Conservation (phyloP, 1,140 invertebrate genomes). For the Triops cancriformis region DNA sequence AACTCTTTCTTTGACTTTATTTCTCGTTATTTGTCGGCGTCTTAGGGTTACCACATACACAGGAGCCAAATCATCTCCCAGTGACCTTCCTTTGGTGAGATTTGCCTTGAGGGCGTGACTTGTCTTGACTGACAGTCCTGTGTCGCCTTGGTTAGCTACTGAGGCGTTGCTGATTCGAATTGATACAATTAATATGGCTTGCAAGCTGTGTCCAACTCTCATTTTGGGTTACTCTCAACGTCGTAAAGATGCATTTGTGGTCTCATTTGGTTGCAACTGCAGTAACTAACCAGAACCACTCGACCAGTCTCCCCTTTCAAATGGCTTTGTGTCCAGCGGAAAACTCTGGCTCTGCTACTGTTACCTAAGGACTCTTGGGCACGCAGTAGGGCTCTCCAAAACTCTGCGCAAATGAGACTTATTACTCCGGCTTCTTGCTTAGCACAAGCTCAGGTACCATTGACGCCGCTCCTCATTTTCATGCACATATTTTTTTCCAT, state of each 20-base stretch:
- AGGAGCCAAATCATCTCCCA: too few species aligned
- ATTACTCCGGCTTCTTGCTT: background rate
- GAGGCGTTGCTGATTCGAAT: background rate
- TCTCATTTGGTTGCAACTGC: conserved; percentile 2
- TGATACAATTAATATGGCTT: background rate
- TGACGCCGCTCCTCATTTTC: conserved; percentile 4
- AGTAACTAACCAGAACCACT: background rate
- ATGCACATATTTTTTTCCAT: conserved; percentile 4
- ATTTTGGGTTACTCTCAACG: background rate
- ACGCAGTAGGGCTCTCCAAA: background rate
- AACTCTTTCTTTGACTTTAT: too few species aligned
- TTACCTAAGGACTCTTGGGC: background rate
- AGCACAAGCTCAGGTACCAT: background rate
- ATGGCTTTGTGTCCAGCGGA: background rate
- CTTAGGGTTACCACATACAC: too few species aligned
- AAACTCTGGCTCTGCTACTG: background rate
- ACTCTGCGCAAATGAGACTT: conserved; percentile 13
- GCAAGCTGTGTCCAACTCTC: background rate
- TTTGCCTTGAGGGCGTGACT: background rate
- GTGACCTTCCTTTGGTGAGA: too few species aligned
- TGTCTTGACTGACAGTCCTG: background rate
- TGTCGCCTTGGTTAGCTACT: background rate
- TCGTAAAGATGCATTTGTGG: background rate
- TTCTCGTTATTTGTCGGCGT: too few species aligned
- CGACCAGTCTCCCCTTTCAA: background rate